Conservation (phyloP, 2,888 invertebrate species). For the Campoplex nolae region DNA sequence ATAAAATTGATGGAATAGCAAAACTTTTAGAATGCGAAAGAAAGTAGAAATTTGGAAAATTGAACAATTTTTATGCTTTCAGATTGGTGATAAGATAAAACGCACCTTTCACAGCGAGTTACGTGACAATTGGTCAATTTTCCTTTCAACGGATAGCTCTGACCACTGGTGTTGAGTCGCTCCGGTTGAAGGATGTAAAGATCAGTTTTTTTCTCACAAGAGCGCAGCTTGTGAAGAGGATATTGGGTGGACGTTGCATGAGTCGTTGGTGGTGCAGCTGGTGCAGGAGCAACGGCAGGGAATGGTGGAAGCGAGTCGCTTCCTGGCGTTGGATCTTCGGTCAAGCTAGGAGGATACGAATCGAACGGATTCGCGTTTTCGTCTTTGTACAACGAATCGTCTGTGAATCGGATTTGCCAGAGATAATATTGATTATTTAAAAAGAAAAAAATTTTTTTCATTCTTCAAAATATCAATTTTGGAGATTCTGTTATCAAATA, state of each 20-base stretch:
- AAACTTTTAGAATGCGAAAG: not conserved
- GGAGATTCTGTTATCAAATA: not conserved
- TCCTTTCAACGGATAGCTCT: conserved; percentile 94
- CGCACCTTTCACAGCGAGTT: conserved; percentile 93
- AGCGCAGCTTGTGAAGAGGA: conserved; percentile 85
- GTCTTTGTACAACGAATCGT: conserved; percentile 78
- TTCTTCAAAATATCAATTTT: not conserved
- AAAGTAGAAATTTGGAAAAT: not conserved
- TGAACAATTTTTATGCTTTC: not conserved
- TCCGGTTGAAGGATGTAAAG: conserved; percentile 94
- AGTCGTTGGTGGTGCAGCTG: conserved; percentile 78
- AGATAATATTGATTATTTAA: too few species aligned
- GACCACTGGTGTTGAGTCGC: conserved; percentile 90
- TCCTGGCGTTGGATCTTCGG: conserved; percentile 83
- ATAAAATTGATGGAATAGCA: too few species aligned
- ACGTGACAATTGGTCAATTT: conserved; percentile 95
- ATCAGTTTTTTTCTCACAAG: conserved; percentile 95
- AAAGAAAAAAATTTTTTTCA: too few species aligned
- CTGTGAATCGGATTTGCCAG: conserved; percentile 69
- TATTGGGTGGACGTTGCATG: conserved; percentile 87
- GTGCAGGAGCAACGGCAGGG: conserved; percentile 81
- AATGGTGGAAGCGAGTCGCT: conserved; percentile 83
- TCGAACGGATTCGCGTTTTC: conserved; percentile 80
- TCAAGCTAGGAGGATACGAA: conserved; percentile 82
- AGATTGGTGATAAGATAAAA: not conserved